These are phyloP conservation scores for Brachyalestes nurse DNA, from an alignment of 2,797 vertebrate species.

Conservation along the genomic window DNA sequence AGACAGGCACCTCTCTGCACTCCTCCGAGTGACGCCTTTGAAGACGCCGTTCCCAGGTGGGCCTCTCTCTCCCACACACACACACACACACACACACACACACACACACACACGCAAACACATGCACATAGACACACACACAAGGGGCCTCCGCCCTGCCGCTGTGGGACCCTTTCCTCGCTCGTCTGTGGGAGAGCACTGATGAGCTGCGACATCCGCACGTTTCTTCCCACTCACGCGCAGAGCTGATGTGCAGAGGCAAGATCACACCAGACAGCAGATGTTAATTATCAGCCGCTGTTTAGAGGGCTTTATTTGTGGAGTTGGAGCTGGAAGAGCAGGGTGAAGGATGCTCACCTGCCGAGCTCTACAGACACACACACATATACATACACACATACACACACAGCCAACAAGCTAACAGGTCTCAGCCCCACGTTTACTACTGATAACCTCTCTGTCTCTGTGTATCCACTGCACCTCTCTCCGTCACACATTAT, in stretches of 20 bases:
- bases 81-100: constrained; percentile 13
- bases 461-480: neutral
- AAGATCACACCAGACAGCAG: constrained; percentile 55
- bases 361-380: neutral
- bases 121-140: constrained; percentile 16
- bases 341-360: constrained; percentile 2
- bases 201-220: constrained; percentile 53
- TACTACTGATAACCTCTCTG: neutral
- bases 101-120: constrained; percentile 26
- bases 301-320: constrained; percentile 43
- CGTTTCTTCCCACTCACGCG: constrained; percentile 42
- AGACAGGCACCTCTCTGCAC: constrained; percentile 53
- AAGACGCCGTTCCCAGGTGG: constrained; percentile 57
- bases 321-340: constrained; percentile 11
- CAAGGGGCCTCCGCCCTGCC: constrained; percentile 43
- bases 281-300: constrained; percentile 57
- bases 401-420: constrained; percentile 25
- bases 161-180: constrained; percentile 44
- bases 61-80: constrained; percentile 45
- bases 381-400: constrained; percentile 1
- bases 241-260: constrained; percentile 38
- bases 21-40: constrained; percentile 57
- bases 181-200: constrained; percentile 44
- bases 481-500: neutral
- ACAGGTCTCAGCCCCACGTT: neutral